phyloP scores from a whole-genome alignment of 92 coral and sea anemone species.

The Pocillopora meandrina region DNA sequence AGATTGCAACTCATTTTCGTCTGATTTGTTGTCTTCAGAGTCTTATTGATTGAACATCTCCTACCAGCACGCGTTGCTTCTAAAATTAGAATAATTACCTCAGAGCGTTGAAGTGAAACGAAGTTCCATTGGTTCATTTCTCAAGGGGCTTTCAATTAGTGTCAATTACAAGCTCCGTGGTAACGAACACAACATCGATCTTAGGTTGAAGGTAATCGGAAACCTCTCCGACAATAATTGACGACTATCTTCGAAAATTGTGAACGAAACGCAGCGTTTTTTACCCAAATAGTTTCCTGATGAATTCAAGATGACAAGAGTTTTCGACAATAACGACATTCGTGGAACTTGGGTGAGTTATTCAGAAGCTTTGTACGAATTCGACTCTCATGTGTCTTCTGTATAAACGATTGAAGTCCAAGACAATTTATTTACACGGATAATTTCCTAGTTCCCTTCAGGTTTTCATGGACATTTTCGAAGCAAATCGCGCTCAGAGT shows the following conservation, averaged over 20 bases:
- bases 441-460: conserved; percentile 73
- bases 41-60: too few relatives aligned
- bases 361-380: not conserved
- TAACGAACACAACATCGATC: conserved; percentile 51
- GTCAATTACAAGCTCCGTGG: conserved; percentile 60
- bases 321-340: conserved; percentile 29
- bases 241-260: not conserved
- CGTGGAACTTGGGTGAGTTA: conserved; percentile 63
- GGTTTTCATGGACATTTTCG: conserved; percentile 99
- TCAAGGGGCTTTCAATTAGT: conserved; percentile 20
- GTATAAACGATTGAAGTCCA: not conserved
- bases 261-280: not conserved
- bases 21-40: too few relatives aligned
- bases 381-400: too few relatives aligned
- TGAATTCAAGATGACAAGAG: conserved; percentile 29
- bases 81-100: not conserved
- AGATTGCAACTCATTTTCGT: too few relatives aligned
- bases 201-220: not conserved
- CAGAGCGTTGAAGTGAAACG: conserved; percentile 32
- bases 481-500: conserved; percentile 89
- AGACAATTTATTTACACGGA: not conserved
- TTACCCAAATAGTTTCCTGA: not conserved
- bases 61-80: too few relatives aligned
- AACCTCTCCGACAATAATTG: not conserved
- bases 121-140: conserved; percentile 25